These are phyloP conservation scores for Manis javanica DNA, from an alignment of 2,797 vertebrate species.

Conservation along the genomic window DNA sequence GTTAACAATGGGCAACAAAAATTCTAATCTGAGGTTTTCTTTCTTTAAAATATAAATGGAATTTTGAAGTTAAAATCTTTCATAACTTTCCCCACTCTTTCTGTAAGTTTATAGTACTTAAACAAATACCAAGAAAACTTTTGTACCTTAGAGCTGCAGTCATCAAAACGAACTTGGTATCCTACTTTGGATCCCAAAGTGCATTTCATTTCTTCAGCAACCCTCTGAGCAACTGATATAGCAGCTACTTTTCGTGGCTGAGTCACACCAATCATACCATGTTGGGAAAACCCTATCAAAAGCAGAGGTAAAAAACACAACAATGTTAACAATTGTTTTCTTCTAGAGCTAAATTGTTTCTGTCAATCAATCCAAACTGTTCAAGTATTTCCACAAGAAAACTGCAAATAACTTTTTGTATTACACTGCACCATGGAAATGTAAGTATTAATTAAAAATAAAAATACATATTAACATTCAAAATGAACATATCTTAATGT, in stretches of 20 bases:
- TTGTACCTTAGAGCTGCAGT: constrained; percentile 93
- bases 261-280: constrained; percentile 93
- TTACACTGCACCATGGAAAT: not conserved
- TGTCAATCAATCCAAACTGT: constrained; percentile 27
- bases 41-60: constrained; percentile 23
- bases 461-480: constrained; percentile 5
- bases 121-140: constrained; percentile 27
- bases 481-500: constrained; percentile 27
- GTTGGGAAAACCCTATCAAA: constrained; percentile 89
- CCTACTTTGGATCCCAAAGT: constrained; percentile 92
- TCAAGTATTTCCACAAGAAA: constrained; percentile 49
- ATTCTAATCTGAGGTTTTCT: constrained; percentile 40
- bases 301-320: constrained; percentile 56
- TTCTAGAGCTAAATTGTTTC: constrained; percentile 16
- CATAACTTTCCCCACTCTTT: not conserved
- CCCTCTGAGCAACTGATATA: constrained; percentile 96
- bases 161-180: constrained; percentile 98
- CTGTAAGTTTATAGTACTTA: not conserved
- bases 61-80: constrained; percentile 5
- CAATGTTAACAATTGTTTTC: constrained; percentile 36
- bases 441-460: constrained; percentile 54
- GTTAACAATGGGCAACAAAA: constrained; percentile 42
- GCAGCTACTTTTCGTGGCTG: constrained; percentile 97
- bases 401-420: not conserved
- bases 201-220: constrained; percentile 94